Evolutionary conservation across 2,113 vertebrate species (phyloP), one percentile per base, ranked within the genome.

Genomic region (Esox niger): DNA sequence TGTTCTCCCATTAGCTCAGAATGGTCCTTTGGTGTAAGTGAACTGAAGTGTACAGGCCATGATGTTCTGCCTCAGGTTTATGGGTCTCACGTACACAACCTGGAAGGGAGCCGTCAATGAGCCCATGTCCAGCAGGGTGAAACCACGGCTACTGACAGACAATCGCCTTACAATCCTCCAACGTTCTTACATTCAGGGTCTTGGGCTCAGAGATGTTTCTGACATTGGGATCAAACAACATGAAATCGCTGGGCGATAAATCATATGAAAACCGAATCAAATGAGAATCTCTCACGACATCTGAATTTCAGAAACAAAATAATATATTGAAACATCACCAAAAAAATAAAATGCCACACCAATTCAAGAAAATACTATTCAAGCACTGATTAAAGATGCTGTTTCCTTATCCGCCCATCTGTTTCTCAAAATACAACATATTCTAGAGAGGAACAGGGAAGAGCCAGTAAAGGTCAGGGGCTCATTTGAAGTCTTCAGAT

Each of bases 391-490:
- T 49, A 21, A 5, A 49, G 6, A 49, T 21, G 6, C n/a, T 49
- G 17, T 49, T 20, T 49, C n/a, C 47, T 3, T 49, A 6, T 49
- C 47, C 47, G 6, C 35, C 35, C 35, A 38, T 15, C 47, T 49
- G 13, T 49, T 49, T 49, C n/a, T 49, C 47, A 49, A n/a, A 21
- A n/a, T 17, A 52, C 47, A 21, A 17, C 47, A 52, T 43, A 43
- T 43, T 43, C 10, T 13, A 26, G 2, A 4, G 23, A 64, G 20
- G 31, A 6, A 6, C 8, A 54, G 64, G 17, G 38, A 17, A 15
- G 47, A 49, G 21, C 46, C 9, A 20, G 25, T 30, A 66, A 66
- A 66, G 64, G 64, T 66, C 64, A 66, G 11, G 3, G 11, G 10
- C 25, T 56, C 49, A 32, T 56, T 30, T 20, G 30, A 25, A 25